These are phyloP conservation scores for Thalassoma bifasciatum DNA, from an alignment of 2,113 vertebrate species.

Conservation along the genomic window DNA sequence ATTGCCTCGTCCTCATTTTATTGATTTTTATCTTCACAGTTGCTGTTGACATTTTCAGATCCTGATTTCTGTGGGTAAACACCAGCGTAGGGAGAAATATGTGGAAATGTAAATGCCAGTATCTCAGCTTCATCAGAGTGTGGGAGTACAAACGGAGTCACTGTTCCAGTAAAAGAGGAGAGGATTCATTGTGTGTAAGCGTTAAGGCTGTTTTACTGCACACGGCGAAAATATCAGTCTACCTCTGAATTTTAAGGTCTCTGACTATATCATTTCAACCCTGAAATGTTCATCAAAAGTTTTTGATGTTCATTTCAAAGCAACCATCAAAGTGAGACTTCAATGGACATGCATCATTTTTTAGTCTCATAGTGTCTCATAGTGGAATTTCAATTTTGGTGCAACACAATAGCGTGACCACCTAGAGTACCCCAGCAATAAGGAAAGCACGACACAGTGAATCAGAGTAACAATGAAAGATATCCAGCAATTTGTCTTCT, in stretches of 20 bases:
- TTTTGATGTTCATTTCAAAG: background rate
- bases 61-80: conserved; percentile 44
- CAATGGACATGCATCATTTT: background rate
- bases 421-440: too few species aligned
- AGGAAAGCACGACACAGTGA: too few species aligned
- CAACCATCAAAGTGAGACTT: background rate
- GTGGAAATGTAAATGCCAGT: conserved; percentile 46
- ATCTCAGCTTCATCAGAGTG: conserved; percentile 47
- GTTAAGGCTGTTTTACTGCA: too few species aligned
- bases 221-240: background rate
- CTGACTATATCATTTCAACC: background rate
- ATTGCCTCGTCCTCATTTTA: background rate
- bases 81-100: conserved; percentile 42
- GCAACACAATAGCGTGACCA: too few species aligned
- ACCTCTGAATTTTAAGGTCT: background rate
- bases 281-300: background rate
- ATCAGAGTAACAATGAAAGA: too few species aligned
- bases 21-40: conserved; percentile 1
- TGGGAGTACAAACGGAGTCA: conserved; percentile 56
- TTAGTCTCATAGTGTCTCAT: too few species aligned
- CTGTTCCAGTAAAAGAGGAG: conserved; percentile 33
- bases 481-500: too few species aligned
- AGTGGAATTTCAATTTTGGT: background rate
- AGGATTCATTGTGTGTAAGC: conserved; percentile 12
- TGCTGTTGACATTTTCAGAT: conserved; percentile 37